Evolutionary conservation across 2,797 vertebrate species (phyloP), one percentile per base, ranked within the genome.

Genomic region (Prionace glauca): DNA sequence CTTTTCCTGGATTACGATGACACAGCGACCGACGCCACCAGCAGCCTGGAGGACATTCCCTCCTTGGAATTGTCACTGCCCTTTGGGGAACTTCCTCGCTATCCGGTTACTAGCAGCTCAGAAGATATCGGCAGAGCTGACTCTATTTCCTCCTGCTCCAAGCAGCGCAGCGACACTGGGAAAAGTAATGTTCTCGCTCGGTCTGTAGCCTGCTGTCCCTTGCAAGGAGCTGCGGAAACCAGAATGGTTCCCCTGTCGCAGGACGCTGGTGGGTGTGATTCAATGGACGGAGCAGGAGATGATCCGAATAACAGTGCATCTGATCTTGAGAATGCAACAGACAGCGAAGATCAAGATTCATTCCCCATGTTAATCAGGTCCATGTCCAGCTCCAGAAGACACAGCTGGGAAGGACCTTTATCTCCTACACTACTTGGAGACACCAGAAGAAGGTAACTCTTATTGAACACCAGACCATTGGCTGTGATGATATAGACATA

Each of bases 401-500:
- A 98, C 97, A 99, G 99, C 97, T 99, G 98, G 98, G 98, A 98
- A 8, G 97, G 98, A 84, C 97, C 98, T 0, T 0, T 98, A 90
- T 98, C 98, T 11, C 98, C 98, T 0, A 96, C 98, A 0, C 98
- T 97, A 93, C 96, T 97, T 96, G 97, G 97, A 41, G 98, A 97
- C 96, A 99, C 99, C 99, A 99, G 97, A 96, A 96, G 84, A 0
- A 0, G 95, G 20, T 36, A 74, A 74, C 22, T 11, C 12, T 41
- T 9, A 92, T n/a, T 20, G n/a, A 91, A 10, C 36, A 22, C 7
- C 12, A 32, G 41, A 22, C 50, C 60, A 9, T 24, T 84, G 50
- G 29, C 29, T 62, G 62, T 41, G 7, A 92, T 14, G 62, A 92
- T 69, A 24, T 22, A 8, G 36, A 74, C 10, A 88, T 14, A 32